Base-by-base conservation (phyloP, 2,113 vertebrate species). In the Entomyzon cyanotis region DNA sequence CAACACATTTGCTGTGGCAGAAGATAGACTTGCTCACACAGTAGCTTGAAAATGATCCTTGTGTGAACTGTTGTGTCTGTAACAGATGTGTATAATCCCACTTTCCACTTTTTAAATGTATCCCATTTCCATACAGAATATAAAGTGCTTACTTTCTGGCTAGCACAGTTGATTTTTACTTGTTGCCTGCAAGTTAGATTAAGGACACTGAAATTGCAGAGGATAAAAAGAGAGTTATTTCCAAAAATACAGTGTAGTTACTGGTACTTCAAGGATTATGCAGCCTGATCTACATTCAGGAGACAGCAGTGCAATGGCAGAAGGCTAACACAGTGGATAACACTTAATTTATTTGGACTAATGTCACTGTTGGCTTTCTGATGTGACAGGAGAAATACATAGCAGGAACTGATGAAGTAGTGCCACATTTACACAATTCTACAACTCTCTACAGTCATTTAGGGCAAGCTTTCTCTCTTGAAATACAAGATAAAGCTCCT, bases 331-430 rank as follows among this genome's bases (percentile, higher is more conserved):
- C 31, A 89, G 18, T 56, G 90, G 84, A 90, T 50, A 89, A 35
- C 42, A 39, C 21, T 89, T 96, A 80, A 97, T 97, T 97, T 97
- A 58, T 95, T 96, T 96, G 93, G 74, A 95, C 75, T 96, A 73
- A 53, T 84, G 70, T 95, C 65, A 93, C 82, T 5, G 4, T 83
- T 95, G 92, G 65, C 77, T 97, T 97, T 96, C 77, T 62, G 85
- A 86, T 94, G 73, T 95, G 85, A 92, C 73, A 87, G 44, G 44
- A 87, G 25, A 93, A 87, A 69, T 83, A 63, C 69, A 62, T 84
- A 0, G 24, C 20, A 71, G 65, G 64, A 95, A 84, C 67, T 92
- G 92, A 80, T 89, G 84, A 64, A 95, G 68, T 74, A 68, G 50
- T 49, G 63, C 64, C 87, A 84, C 59, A 59, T 96, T 79, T 73